Evolutionary conservation across 2,888 invertebrate species (phyloP).

Genomic region (Steromphala cineraria): DNA sequence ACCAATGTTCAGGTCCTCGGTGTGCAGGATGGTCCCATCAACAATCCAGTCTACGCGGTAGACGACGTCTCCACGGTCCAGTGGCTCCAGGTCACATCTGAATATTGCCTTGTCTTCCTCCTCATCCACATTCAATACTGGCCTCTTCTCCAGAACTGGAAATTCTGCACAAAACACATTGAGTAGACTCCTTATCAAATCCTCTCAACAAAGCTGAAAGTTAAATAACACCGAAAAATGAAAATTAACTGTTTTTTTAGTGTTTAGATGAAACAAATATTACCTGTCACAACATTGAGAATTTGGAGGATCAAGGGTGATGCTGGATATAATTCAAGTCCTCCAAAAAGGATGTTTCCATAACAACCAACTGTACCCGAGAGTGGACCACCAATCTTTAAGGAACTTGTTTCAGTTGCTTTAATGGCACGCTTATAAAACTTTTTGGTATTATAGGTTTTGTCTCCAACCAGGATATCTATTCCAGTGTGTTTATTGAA

Average conservation of each 20-base stretch:
- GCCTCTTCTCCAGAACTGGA: slow-evolving; percentile 32
- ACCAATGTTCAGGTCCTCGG: background rate
- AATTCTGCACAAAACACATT: slow-evolving; percentile 27
- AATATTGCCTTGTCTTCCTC: slow-evolving; percentile 28
- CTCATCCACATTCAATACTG: slow-evolving; percentile 29
- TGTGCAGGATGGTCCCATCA: background rate
- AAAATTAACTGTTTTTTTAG: background rate
- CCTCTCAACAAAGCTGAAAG: background rate
- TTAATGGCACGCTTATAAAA: slow-evolving; percentile 12
- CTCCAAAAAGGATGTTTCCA: slow-evolving; percentile 34
- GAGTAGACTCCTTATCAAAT: background rate
- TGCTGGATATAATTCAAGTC: slow-evolving; percentile 38
- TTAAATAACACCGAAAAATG: background rate
- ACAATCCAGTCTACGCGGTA: slow-evolving; percentile 37
- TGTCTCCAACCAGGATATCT: slow-evolving; percentile 15
- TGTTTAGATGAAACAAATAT: background rate
- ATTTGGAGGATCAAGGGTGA: slow-evolving; percentile 33
- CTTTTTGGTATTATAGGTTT: background rate
- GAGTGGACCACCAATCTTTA: slow-evolving; percentile 28
- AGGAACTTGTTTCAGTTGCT: slow-evolving; percentile 9
- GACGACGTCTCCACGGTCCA: slow-evolving; percentile 31
- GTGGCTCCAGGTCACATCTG: slow-evolving; percentile 31
- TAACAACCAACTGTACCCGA: slow-evolving; percentile 13
- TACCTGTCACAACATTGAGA: slow-evolving; percentile 37
- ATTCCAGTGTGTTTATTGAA: slow-evolving; percentile 26